phyloP scores from a whole-genome alignment of 2,797 vertebrate genomes.

The Hozukius guyotensis region DNA sequence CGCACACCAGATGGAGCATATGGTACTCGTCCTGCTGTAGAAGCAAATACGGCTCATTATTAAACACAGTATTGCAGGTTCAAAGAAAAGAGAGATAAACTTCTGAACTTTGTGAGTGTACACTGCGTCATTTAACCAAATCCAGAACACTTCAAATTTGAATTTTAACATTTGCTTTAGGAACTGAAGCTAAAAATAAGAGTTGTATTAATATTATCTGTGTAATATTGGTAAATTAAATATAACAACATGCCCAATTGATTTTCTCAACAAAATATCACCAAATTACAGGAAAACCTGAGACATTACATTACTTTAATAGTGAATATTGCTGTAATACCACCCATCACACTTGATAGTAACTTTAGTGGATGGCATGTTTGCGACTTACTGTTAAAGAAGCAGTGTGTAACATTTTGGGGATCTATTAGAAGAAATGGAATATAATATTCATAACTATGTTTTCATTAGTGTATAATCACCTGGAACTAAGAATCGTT shows the following conservation, averaged over 20 bases:
- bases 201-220: neutral
- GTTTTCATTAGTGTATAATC: too few species aligned
- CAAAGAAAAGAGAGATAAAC: neutral
- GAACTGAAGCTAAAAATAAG: neutral
- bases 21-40: constrained; percentile 96
- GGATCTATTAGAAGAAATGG: too few species aligned
- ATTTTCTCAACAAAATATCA: neutral
- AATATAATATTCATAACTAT: too few species aligned
- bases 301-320: neutral
- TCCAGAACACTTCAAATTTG: neutral
- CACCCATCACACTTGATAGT: neutral
- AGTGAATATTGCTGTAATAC: neutral
- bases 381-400: neutral
- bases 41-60: constrained; percentile 36
- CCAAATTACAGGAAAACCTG: neutral
- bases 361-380: neutral
- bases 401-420: too few species aligned
- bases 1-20: constrained; percentile 96
- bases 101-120: neutral
- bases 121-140: neutral
- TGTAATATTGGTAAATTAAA: neutral
- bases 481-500: too few species aligned
- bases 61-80: constrained; percentile 23
- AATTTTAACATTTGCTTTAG: neutral
- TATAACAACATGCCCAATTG: neutral